Evolutionary conservation across 2,113 vertebrate genomes (phyloP), one percentile per base, ranked within the genome.

Genomic region (Atrichornis clamosus): DNA sequence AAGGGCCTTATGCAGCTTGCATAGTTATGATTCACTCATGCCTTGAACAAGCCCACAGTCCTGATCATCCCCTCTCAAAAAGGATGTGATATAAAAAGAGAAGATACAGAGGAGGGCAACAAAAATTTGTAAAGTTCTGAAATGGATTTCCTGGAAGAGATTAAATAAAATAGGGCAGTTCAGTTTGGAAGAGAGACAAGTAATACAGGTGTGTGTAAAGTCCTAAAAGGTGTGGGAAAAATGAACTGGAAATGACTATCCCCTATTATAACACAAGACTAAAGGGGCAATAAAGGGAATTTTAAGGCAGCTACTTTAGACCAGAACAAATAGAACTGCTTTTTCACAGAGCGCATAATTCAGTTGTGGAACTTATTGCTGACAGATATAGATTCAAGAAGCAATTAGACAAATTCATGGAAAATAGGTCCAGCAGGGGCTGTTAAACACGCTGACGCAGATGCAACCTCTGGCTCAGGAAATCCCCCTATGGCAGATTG

Each of bases 381-480:
- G 94, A 90, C 92, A 95, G 94, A 86, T 95, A 93, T n/a, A 70
- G 90, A 90, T 95, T 95, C 90, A 84, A 95, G 96, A 88, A 87
- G 89, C 92, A 97, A 94, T 97, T 95, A 97, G 85, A 94, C 92
- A 97, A 97, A 93, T 93, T 95, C 82, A 55, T 74, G 92, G 90
- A 88, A 94, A 95, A 95, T 80, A 92, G 82, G 82, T 92, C 95
- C 88, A 83, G 70, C 79, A 94, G 95, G 94, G 50, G 67, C 85
- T 88, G 32, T 97, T 96, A 97, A 94, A 86, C 79, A 95, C 0
- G 0, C 85, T 86, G 79, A 50, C 92, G 88, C 92, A 96, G 88
- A 96, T 92, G 96, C 90, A 95, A 86, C 92, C 96, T 90, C 83
- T 94, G 92, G 96, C 87, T 97, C 74, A 93, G 90, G 92, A 96